These are phyloP conservation scores for Agriopis aurantiaria DNA, from an alignment of 2,888 invertebrate genomes.

Conservation along the genomic window DNA sequence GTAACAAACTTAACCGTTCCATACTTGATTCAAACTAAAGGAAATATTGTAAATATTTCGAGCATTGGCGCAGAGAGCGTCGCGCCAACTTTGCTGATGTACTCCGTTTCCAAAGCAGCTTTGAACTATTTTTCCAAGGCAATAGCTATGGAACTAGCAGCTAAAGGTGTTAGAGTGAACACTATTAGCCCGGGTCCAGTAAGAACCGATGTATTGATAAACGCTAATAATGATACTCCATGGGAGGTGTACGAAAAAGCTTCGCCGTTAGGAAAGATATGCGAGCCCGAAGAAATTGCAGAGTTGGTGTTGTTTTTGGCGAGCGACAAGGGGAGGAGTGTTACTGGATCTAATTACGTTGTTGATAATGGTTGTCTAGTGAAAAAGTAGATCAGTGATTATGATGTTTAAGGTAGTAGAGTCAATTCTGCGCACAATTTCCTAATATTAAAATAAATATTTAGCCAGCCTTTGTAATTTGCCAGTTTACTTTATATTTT, in stretches of 20 bases:
- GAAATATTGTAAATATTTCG: slow-evolving; percentile 61
- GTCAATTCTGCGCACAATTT: too few relatives aligned
- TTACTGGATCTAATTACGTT: slow-evolving; percentile 54
- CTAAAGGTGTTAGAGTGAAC: slow-evolving; percentile 54
- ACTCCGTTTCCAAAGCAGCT: slow-evolving; percentile 91
- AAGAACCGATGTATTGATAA: slow-evolving; percentile 50
- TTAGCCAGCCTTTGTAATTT: too few relatives aligned
- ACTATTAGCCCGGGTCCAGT: slow-evolving; percentile 55
- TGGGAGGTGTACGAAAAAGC: slow-evolving; percentile 18
- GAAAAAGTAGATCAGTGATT: slow-evolving; percentile 25
- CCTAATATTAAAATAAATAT: too few relatives aligned
- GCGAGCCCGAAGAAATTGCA: slow-evolving; percentile 55
- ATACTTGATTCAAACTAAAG: slow-evolving; percentile 55
- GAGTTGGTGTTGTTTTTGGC: slow-evolving; percentile 55
- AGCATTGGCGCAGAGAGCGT: slow-evolving; percentile 47
- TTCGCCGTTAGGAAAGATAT: slow-evolving; percentile 48
- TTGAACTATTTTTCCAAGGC: slow-evolving; percentile 94
- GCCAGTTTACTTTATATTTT: too few relatives aligned
- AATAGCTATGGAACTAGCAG: slow-evolving; percentile 70
- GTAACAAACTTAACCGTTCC: slow-evolving; percentile 55
- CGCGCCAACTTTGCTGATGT: slow-evolving; percentile 57
- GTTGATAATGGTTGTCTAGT: slow-evolving; percentile 69
- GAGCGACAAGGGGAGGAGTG: slow-evolving; percentile 53
- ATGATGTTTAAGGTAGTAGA: too few relatives aligned
- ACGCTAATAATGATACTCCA: slow-evolving; percentile 66